Conservation (phyloP, 2,888 invertebrate species). For the Dryocosmus kuriphilus region DNA sequence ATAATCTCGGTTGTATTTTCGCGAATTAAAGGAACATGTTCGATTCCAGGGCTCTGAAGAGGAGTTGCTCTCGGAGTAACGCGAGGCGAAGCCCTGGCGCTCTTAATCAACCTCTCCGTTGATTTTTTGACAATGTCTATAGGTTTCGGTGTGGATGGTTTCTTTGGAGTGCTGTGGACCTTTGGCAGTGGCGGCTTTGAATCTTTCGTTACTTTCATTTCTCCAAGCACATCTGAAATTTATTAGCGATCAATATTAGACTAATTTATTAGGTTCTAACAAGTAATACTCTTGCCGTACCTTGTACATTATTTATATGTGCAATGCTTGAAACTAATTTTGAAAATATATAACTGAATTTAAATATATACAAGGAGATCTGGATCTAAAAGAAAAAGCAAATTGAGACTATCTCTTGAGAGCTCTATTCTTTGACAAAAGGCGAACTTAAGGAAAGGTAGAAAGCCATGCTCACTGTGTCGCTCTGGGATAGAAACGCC, state of each 20-base stretch:
- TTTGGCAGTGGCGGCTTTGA: conserved; percentile 83
- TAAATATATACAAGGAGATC: background rate
- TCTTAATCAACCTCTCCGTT: conserved; percentile 70
- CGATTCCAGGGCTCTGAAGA: conserved; percentile 80
- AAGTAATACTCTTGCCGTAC: background rate
- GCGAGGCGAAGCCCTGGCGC: conserved; percentile 76
- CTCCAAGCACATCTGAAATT: conserved; percentile 68
- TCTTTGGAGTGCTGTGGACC: conserved; percentile 78
- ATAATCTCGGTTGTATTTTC: conserved; percentile 70
- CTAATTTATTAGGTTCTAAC: conserved; percentile 31
- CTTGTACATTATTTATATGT: conserved; percentile 69
- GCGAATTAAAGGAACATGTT: conserved; percentile 73
- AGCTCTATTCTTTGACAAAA: conserved; percentile 14
- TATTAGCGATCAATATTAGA: conserved; percentile 51
- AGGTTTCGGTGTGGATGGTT: conserved; percentile 70
- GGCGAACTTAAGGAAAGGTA: conserved; percentile 52
- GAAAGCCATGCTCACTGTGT: conserved; percentile 78
- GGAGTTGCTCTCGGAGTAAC: conserved; percentile 79
- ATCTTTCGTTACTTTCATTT: conserved; percentile 79
- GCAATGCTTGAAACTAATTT: conserved; percentile 61
- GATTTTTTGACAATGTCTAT: conserved; percentile 65
- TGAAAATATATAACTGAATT: conserved; percentile 44
- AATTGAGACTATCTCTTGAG: conserved; percentile 18
- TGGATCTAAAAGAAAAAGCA: background rate
- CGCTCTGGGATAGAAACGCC: conserved; percentile 83